Base-by-base conservation (phyloP, 2,113 vertebrate genomes). In the Sprattus sprattus region DNA sequence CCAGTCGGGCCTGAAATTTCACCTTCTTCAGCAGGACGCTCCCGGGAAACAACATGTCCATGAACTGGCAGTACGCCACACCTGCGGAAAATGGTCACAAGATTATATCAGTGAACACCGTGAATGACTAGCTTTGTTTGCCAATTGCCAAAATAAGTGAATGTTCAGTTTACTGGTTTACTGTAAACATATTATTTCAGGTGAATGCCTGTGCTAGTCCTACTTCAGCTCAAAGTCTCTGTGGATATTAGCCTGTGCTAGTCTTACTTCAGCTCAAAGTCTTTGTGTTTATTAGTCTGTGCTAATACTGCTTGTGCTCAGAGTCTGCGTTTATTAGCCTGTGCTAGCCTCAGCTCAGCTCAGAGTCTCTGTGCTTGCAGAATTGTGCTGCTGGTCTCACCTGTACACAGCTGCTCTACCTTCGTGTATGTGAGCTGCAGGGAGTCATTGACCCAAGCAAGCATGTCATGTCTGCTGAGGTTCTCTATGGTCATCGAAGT, bases 31-130 rank as follows among this genome's bases (percentile, higher is more conserved):
- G 91, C 91, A 97, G 93, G 85, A 99, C 94, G 82, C 97, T 98
- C 82, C 98, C 97, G 0, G 98, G 97, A 93, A 99, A 99, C 89
- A 99, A 93, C 97, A 99, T 99, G 94, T 99, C 97, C 98, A 99
- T 99, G 92, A 99, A 98, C 94, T 99, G 98, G 92, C 98, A 99
- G 87, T 99, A 99, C 0, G 97, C 97, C 6, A 92, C 94, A 25
- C 98, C 98, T 99, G 88, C 0, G 6, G n/a, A n/a, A n/a, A n/a
- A n/a, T n/a, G n/a, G n/a, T n/a, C n/a, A n/a, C n/a, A n/a, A 32
- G 71, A 15, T 6, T 11, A 78, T 6, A 11, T 67, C 25, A 11
- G 7, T 67, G n/a, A 67, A 25, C n/a, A 10, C 6, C 25, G 6
- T n/a, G 4, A 64, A 25, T 54, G 2, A 54, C 52, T 54, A 6